phyloP scores from a whole-genome alignment of 2,113 vertebrate genomes.

The Malurus cyaneus region DNA sequence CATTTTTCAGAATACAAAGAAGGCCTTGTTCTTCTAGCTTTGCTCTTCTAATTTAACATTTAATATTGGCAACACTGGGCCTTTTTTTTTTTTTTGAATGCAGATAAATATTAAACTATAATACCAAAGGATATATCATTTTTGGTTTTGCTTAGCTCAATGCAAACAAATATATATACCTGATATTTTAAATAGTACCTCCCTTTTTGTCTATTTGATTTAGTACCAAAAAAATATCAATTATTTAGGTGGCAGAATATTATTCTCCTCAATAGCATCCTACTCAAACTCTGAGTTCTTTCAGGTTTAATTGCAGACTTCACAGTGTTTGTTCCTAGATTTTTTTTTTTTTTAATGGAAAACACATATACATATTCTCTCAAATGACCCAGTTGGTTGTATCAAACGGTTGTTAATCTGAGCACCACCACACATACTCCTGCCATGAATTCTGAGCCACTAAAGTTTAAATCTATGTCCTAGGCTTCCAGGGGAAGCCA shows the following conservation, averaged over 20 bases:
- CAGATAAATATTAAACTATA: background rate
- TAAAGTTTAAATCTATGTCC: background rate
- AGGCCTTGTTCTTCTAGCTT: background rate
- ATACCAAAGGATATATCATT: background rate
- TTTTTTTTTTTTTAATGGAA: background rate
- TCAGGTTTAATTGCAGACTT: background rate
- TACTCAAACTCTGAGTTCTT: background rate
- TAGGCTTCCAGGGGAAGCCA: background rate
- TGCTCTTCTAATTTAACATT: background rate
- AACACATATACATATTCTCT: background rate
- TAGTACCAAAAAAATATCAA: background rate
- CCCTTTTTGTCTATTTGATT: background rate
- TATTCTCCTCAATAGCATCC: background rate
- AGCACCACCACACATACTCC: background rate
- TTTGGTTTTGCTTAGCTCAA: background rate
- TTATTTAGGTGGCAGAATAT: background rate
- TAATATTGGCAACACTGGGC: background rate
- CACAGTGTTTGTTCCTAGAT: background rate
- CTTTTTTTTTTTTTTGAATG: background rate
- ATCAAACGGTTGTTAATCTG: background rate
- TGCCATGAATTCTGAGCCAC: background rate
- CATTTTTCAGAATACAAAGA: background rate
- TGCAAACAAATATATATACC: background rate
- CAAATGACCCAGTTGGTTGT: accelerated
- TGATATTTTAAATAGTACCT: background rate